Evolutionary conservation across 2,888 invertebrate species (phyloP), one percentile per base, ranked within the genome.

Genomic region (Zonitis immaculata): DNA sequence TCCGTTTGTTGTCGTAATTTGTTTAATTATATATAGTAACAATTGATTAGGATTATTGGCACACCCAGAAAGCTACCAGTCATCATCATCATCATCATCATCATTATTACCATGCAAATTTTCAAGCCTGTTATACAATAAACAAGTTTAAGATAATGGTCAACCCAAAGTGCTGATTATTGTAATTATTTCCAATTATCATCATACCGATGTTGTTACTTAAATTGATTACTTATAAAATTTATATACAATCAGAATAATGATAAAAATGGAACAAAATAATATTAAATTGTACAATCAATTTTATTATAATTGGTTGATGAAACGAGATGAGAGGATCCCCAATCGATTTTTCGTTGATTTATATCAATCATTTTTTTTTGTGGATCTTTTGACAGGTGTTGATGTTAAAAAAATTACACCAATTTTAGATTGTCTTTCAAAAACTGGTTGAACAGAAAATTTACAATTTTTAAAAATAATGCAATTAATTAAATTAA

Each of bases 181-280:
- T 27, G 42, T 48, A 12, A 52, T 48, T 32, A 48, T 44, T 46
- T n/a, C 27, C 26, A 44, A 49, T 49, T 54, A 47, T 18, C 30
- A 18, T 26, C 25, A 42, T n/a, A n/a, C 5, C 20, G 18, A 20
- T 39, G 11, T 39, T 18, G 18, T 20, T 39, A 6, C 9, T 39
- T 20, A 16, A 35, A 16, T 35, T 16, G 16, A 35, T 35, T 35
- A 16, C 12, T 39, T n/a, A 5, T 6, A 11, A 9, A 35, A 8
- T 1, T 6, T 26, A 6, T 26, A 26, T 26, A 6, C 26, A 26
- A 8, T 26, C 7, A 12, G 6, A 30, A 35, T 6, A 8, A 7
- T 32, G 8, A 7, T 26, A 6, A 32, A 32, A n/a, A n/a, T n/a
- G n/a, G n/a, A n/a, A n/a, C n/a, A n/a, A n/a, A n/a, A n/a, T n/a